Percentiles rank a stretch among this genome's conserved stretches.
Conservation (phyloP, 37 sponge, comb jelly and placozoan species). For the Halisarca cf. caerulea region DNA sequence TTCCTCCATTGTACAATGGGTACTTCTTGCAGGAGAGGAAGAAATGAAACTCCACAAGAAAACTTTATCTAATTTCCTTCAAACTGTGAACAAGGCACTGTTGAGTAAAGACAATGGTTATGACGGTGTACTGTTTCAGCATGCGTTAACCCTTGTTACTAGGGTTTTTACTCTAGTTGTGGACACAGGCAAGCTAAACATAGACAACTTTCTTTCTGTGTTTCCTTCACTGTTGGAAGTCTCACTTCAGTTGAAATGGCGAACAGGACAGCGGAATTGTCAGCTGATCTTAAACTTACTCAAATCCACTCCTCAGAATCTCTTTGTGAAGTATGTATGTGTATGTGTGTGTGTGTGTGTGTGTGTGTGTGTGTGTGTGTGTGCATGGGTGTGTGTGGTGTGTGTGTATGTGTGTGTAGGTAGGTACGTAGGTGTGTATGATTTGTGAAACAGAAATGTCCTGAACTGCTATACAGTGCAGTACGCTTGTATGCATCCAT, state of each 20-base stretch:
- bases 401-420: background rate
- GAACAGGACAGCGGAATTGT: background rate
- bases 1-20: background rate
- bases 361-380: conserved; percentile 24
- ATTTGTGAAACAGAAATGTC: too few species aligned
- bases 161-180: background rate
- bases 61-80: background rate
- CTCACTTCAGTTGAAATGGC: background rate
- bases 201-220: too few species aligned
- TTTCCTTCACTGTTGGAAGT: background rate
- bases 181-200: background rate
- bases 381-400: background rate
- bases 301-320: background rate
- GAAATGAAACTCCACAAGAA: too few species aligned
- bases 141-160: conserved; percentile 1
- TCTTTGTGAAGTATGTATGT: background rate
- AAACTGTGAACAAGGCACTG: background rate
- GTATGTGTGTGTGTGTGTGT: conserved; percentile 25
- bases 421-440: background rate
- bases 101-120: background rate
- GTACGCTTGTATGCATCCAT: too few species aligned
- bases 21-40: background rate
- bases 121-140: background rate
- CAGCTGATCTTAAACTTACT: background rate
- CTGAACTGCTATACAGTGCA: too few species aligned